Percentiles rank a stretch among this genome's conserved stretches.
Conservation (phyloP, 2,797 vertebrate species). For the Zalophus californianus region DNA sequence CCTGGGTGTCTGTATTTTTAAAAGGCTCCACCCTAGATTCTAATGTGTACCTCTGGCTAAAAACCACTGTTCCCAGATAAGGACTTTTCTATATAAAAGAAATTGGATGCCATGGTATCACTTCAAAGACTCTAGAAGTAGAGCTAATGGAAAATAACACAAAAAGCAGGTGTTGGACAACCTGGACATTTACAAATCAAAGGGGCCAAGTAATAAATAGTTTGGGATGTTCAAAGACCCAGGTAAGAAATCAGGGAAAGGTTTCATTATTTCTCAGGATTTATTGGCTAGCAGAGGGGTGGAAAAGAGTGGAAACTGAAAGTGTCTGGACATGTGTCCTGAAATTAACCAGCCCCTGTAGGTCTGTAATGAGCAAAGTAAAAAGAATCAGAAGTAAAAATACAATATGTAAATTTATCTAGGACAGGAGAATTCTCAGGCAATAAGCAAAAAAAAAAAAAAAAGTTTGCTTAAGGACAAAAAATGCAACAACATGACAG, state of each 20-base stretch:
- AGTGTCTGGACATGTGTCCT: constrained; percentile 39
- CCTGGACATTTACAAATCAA: constrained; percentile 54
- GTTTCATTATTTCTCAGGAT: constrained; percentile 55
- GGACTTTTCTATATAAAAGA: constrained; percentile 12
- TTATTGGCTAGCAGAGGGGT: not conserved
- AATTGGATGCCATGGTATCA: not conserved
- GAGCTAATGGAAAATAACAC: constrained; percentile 39
- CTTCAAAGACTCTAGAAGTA: constrained; percentile 44
- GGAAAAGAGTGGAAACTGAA: not conserved
- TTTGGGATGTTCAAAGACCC: constrained; percentile 46
- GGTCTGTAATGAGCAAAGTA: constrained; percentile 46
- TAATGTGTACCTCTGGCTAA: not conserved
- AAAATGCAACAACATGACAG: not conserved
- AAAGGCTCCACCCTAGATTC: not conserved
- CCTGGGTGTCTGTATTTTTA: not conserved
- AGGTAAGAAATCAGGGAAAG: constrained; percentile 38
- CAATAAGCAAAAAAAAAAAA: not conserved
- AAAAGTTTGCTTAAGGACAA: not conserved
- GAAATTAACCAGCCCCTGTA: constrained; percentile 41
- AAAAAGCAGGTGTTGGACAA: constrained; percentile 34
- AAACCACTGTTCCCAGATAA: not conserved
- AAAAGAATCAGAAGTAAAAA: not conserved
- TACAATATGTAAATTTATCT: not conserved
- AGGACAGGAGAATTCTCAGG: not conserved
- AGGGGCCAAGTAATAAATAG: constrained; percentile 39